phyloP scores from a whole-genome alignment of 1,140 invertebrate species.

The Holotrichia oblita region DNA sequence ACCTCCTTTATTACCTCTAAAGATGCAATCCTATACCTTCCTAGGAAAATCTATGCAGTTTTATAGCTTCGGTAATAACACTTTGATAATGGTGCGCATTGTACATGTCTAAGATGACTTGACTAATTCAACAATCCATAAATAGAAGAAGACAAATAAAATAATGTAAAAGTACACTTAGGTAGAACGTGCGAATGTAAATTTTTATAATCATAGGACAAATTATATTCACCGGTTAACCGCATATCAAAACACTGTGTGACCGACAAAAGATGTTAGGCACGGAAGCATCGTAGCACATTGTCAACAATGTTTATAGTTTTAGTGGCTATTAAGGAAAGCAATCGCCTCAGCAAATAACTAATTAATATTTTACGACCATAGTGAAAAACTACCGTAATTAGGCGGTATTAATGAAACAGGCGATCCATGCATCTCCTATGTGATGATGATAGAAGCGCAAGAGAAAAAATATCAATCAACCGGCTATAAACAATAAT shows the following conservation, averaged over 20 bases:
- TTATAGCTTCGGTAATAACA: too few species aligned
- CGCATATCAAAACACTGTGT: too few species aligned
- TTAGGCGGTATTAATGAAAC: background rate
- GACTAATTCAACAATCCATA: background rate
- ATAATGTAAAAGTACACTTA: background rate
- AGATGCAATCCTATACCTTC: too few species aligned
- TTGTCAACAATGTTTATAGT: slow-evolving; percentile 17
- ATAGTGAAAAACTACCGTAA: background rate
- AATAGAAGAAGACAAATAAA: background rate
- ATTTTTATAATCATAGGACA: background rate
- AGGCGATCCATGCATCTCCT: too few species aligned
- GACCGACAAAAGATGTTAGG: background rate
- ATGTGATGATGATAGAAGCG: too few species aligned
- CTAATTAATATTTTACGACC: slow-evolving; percentile 7
- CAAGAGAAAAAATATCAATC: too few species aligned
- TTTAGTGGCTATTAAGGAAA: background rate
- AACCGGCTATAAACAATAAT: too few species aligned
- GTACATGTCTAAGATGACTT: background rate
- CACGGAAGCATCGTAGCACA: background rate
- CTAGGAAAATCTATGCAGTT: too few species aligned
- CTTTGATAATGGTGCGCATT: too few species aligned
- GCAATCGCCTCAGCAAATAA: background rate
- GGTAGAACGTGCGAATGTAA: background rate
- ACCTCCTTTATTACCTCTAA: too few species aligned
- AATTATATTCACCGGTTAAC: too few species aligned